Base-by-base conservation (phyloP, 2,888 invertebrate genomes). In the Drosophila setosimentum region DNA sequence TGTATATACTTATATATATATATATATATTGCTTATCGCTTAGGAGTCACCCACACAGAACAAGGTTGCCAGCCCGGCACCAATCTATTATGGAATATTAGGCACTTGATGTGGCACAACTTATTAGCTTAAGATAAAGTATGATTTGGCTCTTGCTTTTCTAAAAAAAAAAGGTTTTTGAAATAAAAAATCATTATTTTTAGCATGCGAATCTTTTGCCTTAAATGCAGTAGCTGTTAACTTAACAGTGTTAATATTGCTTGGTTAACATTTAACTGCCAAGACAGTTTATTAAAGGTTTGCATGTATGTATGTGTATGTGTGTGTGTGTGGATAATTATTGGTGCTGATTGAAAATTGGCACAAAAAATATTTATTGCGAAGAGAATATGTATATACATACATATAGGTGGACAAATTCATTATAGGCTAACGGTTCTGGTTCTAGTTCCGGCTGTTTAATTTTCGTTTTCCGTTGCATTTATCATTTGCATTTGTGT, bases 1-100 rank as follows among this genome's bases (percentile, higher is more conserved):
- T 29, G 35, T 27, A 29, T 29, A 37, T 21, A 49, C n/a, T n/a
- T 10, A n/a, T 45, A 49, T 29, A 42, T 27, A 29, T 29, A 37
- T 21, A 49, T 66, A 37, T 29, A 50, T 18, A 40, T 55, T 21
- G 33, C 67, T 68, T 68, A 68, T 68, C 68, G 50, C 33, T 49
- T 32, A 21, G 32, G 33, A 49, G 68, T 55, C n/a, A 50, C 58
- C 32, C 62, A 62, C 32, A 40, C 30, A 49, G 32, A 37, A 40
- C n/a, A 40, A 49, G 55, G 57, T 13, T 57, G 24, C 29, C 27
- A 35, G 11, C 16, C n/a, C 18, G 40, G 10, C 37, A 33, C 2
- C 27, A 55, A 50, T 42, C 11, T 67, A 48, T 32, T 49, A 40
- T 67, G 68, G 54, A 30, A 18, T 32, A n/a, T 27, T n/a, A 21